A percentile compares a stretch with the other conserved stretches of the same genome.
phyloP scores from a whole-genome alignment of 1,140 invertebrate species.

The Eumaeus atala region DNA sequence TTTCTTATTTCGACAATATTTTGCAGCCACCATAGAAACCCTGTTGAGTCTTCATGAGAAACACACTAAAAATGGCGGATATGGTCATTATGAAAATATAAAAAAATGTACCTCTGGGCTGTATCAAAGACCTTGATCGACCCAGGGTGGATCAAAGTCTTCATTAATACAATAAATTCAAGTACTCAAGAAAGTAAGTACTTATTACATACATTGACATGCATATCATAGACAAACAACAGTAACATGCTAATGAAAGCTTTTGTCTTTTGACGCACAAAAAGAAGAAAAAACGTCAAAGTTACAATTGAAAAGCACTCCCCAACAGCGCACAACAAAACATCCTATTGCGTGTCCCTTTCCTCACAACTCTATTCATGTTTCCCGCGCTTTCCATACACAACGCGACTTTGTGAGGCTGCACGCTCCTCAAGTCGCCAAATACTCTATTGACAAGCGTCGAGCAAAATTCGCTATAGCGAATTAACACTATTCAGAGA shows the following conservation, averaged over 20 bases:
- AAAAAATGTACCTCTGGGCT: too few species aligned
- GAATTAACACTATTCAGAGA: slow-evolving; percentile 68
- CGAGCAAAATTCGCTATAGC: slow-evolving; percentile 65
- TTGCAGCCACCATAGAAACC: too few species aligned
- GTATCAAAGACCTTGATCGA: too few species aligned
- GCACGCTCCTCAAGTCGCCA: slow-evolving; percentile 63
- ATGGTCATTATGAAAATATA: too few species aligned
- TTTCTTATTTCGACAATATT: too few species aligned
- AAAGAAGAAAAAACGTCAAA: slow-evolving; percentile 10
- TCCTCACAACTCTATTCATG: slow-evolving; percentile 51
- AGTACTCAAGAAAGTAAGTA: too few species aligned
- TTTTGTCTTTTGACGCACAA: slow-evolving; percentile 4
- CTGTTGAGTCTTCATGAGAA: too few species aligned
- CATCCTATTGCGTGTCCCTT: slow-evolving; percentile 46
- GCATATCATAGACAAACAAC: background rate
- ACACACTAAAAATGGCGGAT: too few species aligned
- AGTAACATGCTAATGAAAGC: slow-evolving; percentile 10
- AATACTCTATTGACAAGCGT: slow-evolving; percentile 62
- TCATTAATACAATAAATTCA: too few species aligned
- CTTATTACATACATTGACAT: background rate
- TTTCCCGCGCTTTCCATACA: slow-evolving; percentile 69
- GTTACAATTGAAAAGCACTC: slow-evolving; percentile 21
- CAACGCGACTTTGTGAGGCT: slow-evolving; percentile 55
- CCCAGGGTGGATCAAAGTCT: too few species aligned
- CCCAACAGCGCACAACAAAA: slow-evolving; percentile 27